phyloP scores from a whole-genome alignment of 2,797 vertebrate genomes.

The Oreochromis mossambicus region DNA sequence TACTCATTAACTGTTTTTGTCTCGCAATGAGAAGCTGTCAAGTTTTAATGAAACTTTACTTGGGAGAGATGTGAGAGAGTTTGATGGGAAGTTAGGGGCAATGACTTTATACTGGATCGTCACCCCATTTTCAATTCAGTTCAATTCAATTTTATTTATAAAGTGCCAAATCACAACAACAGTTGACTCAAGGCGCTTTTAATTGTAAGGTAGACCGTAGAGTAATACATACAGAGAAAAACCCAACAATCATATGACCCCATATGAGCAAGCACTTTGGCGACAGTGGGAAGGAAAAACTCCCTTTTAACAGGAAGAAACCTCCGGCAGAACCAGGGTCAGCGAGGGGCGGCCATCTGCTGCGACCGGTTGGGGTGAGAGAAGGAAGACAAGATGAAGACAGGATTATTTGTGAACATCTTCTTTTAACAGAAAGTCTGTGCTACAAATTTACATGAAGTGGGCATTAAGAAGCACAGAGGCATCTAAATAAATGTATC shows the following conservation, averaged over 20 bases:
- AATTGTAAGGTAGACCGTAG: not conserved
- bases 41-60: not conserved
- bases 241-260: not conserved
- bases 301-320: not conserved
- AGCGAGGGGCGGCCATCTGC: rapidly evolving
- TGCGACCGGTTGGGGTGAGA: rapidly evolving
- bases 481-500: not conserved
- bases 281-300: not conserved
- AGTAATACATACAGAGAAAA: not conserved
- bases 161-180: not conserved
- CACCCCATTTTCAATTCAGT: not conserved
- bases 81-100: not conserved
- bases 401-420: not conserved
- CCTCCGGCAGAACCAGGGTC: not conserved
- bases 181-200: not conserved
- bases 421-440: not conserved
- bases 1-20: not conserved
- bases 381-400: not conserved
- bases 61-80: not conserved
- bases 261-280: not conserved
- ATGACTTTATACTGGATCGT: not conserved
- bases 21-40: not conserved
- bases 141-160: not conserved
- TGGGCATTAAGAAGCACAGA: not conserved
- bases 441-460: not conserved